Percentiles rank a stretch among this genome's conserved stretches.
These are phyloP conservation scores for Hydrophis major DNA, from an alignment of 2,797 vertebrate species.

Conservation along the genomic window DNA sequence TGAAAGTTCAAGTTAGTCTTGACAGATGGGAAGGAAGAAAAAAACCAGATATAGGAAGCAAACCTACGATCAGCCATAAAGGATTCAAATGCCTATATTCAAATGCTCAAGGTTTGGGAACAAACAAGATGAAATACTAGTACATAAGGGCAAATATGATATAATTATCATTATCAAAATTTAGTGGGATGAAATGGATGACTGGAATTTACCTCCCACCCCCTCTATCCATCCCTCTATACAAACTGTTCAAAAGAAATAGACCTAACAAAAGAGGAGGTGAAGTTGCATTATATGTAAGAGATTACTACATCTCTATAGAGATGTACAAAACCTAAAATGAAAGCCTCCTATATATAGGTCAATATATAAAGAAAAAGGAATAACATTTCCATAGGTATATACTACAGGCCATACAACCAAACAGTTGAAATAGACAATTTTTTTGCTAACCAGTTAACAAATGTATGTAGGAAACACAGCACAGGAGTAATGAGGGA, in stretches of 20 bases:
- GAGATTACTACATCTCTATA: background rate
- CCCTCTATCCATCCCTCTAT: background rate
- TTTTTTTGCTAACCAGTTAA: background rate
- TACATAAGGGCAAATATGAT: background rate
- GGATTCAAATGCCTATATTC: background rate
- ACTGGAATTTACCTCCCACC: background rate
- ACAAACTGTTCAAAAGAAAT: background rate
- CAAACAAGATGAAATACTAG: background rate
- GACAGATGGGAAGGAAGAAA: too few species aligned
- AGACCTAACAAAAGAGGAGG: background rate
- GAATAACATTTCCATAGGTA: background rate
- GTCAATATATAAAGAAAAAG: background rate
- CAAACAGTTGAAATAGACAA: background rate
- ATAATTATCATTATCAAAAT: background rate
- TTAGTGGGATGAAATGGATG: background rate
- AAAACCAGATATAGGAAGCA: too few species aligned
- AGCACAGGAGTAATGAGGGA: background rate
- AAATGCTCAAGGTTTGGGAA: background rate
- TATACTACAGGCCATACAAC: background rate
- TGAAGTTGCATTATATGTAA: background rate
- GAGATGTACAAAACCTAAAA: background rate
- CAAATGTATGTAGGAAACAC: background rate
- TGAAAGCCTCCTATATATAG: background rate
- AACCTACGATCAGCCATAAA: background rate
- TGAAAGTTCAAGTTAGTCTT: too few species aligned